Evolutionary conservation across 2,113 vertebrate species (phyloP), one percentile per base, ranked within the genome.

Genomic region (Acrocephalus kingi): DNA sequence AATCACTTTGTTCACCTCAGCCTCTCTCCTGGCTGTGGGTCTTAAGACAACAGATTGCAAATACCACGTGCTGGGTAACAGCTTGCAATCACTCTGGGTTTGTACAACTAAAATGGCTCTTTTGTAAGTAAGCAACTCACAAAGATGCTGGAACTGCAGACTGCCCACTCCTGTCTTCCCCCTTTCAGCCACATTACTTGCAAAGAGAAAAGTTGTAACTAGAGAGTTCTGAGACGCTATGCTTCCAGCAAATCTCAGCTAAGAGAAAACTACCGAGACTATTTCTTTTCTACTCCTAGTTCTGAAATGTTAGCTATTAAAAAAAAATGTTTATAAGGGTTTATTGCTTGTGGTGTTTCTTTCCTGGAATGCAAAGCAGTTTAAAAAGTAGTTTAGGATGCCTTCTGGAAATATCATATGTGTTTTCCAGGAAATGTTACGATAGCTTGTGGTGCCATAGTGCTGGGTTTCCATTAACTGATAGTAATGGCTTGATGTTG

Each of bases 331-430:
- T 97, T 90, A 74, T 48, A 80, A 77, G 63, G 21, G 35, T 90
- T 93, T 96, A 88, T 90, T 93, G 72, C 56, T 77, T 94, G 33
- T 90, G 35, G 21, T 71, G 51, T 55, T 88, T 88, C 85, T 78
- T 95, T 95, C 39, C 52, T 93, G 87, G 94, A 93, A 94, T 84
- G 79, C 73, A 86, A 95, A 88, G 18, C 55, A 86, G 82, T 64
- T 88, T 71, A 90, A 59, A 58, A 69, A 68, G 75, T 64, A 72
- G 68, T 86, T 95, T 92, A 80, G 48, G 51, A 78, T 92, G 72
- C 93, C 87, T 86, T 84, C 92, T 85, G 90, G 95, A 95, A 93
- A 91, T 64, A 95, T 62, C 67, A 68, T 85, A 31, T 37, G 39
- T 64, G 56, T 71, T 96, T 90, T 93, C 75, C 73, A 96, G 92